Evolutionary conservation across 2,888 invertebrate species (phyloP), one percentile per base, ranked within the genome.

Genomic region (Tuberolachnus salignus): DNA sequence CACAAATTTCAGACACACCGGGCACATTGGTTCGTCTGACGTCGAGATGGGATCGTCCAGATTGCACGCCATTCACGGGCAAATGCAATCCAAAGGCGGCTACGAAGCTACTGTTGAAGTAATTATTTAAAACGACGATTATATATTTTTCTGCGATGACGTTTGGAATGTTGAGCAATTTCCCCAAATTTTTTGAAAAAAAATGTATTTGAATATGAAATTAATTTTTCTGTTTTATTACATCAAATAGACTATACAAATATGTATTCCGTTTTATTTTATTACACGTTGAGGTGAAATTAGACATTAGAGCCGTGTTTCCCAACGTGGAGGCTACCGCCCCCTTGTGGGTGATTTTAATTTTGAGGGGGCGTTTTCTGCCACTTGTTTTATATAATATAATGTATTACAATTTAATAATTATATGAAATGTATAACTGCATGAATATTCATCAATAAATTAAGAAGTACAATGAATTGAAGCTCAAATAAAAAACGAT

Each of bases 1-100:
- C 16, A 97, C 94, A 83, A 95, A 98, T 88, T 98, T 98, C 86
- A 92, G 94, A 84, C 98, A 98, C 86, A 97, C 97, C 59, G 94
- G 92, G 4, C 94, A 94, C 86, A 92, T 94, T 85, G 94, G 97
- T 34, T 94, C 95, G 23, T 92, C 93, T 72, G 97, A 97, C 86
- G 91, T 95, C 81, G 92, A 94, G 85, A 89, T 93, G 88, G 93
- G 92, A 26, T 91, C 91, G 80, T 91, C 92, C 83, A 91, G 95
- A 87, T 88, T 97, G 82, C 91, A 92, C 85, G 92, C 94, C 83
- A 91, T 97, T 85, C 95, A 96, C 87, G 92, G 91, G 84, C 96
- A 97, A 87, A 95, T 97, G 96, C 93, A 94, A 86, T 94, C 95
- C 87, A 97, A 97, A 89, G 97, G 97, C 74, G 96, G 95, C 83